Conservation (phyloP, 2,888 invertebrate genomes). For the Drosophila dives region DNA sequence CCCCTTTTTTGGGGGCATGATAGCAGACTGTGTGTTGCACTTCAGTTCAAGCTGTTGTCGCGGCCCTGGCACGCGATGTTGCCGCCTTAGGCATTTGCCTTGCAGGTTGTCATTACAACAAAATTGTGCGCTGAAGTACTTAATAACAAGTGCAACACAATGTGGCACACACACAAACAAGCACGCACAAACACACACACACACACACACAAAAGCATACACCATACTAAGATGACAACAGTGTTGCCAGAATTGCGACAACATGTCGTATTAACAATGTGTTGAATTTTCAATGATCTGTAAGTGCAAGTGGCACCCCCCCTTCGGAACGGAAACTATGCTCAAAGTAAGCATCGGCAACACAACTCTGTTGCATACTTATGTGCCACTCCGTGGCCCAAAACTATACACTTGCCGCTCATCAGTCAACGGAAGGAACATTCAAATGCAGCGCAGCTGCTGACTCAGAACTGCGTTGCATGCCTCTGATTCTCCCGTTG, state of each 20-base stretch:
- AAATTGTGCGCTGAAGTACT: slow-evolving; percentile 77
- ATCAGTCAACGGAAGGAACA: slow-evolving; percentile 14
- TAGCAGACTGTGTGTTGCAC: slow-evolving; percentile 46
- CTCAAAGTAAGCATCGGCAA: slow-evolving; percentile 17
- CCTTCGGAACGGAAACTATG: slow-evolving; percentile 46
- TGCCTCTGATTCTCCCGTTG: not conserved
- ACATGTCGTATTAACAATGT: slow-evolving; percentile 76
- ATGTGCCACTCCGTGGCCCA: slow-evolving; percentile 3
- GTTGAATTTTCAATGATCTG: slow-evolving; percentile 78
- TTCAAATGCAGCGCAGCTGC: slow-evolving; percentile 41
- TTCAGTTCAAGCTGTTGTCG: slow-evolving; percentile 71
- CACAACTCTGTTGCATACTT: slow-evolving; percentile 50
- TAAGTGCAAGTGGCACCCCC: slow-evolving; percentile 63
- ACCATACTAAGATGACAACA: slow-evolving; percentile 47
- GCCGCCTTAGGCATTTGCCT: slow-evolving; percentile 74
- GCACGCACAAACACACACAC: slow-evolving; percentile 12
- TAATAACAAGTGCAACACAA: slow-evolving; percentile 80
- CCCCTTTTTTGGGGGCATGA: slow-evolving; percentile 1
- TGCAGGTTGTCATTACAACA: slow-evolving; percentile 77
- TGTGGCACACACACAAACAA: slow-evolving; percentile 58
- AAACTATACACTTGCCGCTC: not conserved
- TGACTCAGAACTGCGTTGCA: slow-evolving; percentile 32
- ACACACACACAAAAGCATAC: slow-evolving; percentile 3
- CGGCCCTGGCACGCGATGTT: slow-evolving; percentile 75
- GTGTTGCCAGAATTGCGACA: slow-evolving; percentile 54